A percentile compares a stretch with the other conserved stretches of the same genome.
Evolutionary conservation across 2,113 vertebrate genomes (phyloP).

Genomic region (Quiscalus mexicanus): DNA sequence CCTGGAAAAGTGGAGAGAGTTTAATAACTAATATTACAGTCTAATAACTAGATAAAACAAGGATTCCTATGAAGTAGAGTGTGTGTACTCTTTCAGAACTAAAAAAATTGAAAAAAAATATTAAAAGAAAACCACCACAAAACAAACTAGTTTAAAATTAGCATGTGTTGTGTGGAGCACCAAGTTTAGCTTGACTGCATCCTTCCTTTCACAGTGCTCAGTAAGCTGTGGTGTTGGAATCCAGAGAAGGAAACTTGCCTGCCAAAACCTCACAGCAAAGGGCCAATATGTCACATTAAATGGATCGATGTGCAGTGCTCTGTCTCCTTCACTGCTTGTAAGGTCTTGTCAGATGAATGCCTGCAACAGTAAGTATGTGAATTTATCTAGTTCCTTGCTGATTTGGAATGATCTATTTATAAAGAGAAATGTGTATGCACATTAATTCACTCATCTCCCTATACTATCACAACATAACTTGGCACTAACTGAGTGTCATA

Average conservation of each 20-base stretch:
- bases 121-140: background rate
- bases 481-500: background rate
- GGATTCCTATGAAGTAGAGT: background rate
- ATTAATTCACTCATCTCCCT: background rate
- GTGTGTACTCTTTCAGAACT: background rate
- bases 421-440: background rate
- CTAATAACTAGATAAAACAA: background rate
- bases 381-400: background rate
- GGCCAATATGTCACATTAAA: constrained; percentile 77
- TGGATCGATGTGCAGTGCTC: constrained; percentile 70
- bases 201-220: constrained; percentile 82
- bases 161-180: background rate
- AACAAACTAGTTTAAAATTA: background rate
- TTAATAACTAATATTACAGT: background rate
- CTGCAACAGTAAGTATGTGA: constrained; percentile 84
- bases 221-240: constrained; percentile 86
- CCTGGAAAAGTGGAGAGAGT: background rate
- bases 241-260: constrained; percentile 82
- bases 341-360: constrained; percentile 82
- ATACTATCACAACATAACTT: background rate
- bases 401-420: background rate
- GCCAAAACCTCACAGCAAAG: constrained; percentile 78
- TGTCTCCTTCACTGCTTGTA: constrained; percentile 74
- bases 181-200: background rate
- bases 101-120: background rate